Evolutionary conservation across 2,113 vertebrate species (phyloP), one percentile per base, ranked within the genome.

Genomic region (Spilogale gracilis): DNA sequence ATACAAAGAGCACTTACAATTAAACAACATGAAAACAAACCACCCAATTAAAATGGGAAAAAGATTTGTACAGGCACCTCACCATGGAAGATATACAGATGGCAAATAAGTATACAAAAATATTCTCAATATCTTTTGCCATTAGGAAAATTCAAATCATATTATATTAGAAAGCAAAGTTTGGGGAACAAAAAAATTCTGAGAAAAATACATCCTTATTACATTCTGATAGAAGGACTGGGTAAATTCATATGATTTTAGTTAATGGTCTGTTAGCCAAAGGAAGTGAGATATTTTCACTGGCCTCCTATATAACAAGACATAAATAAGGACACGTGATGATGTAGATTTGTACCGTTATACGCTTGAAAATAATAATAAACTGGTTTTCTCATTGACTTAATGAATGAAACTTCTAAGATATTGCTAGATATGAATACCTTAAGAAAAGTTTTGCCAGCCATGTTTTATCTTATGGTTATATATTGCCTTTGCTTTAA

Each of bases 401-500:
- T 89, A 90, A 93, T 80, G 73, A 94, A 95, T 82, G 86, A 71
- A 93, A 61, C 45, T 81, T 95, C 21, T 79, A 89, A 96, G n/a
- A 18, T n/a, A 76, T 78, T 92, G 16, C n/a, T 63, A 18, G 13
- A 48, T 81, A 63, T 12, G 79, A 80, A 43, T 83, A 80, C 45
- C 76, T 90, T 52, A 89, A 95, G 84, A 63, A 95, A 84, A 56
- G 76, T 32, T 71, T 65, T 61, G 50, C 48, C 27, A 58, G 78
- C 58, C 27, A 43, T 71, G 43, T 76, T 93, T 95, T 76, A 86
- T 89, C 16, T 91, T 74, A 65, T 3, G 9, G 23, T 76, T 92
- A 93, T 94, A 17, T 50, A 84, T 91, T 97, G 71, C 79, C 18
- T 89, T 90, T 89, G 60, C 54, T 79, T 91, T 94, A 96, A 96